phyloP scores from a whole-genome alignment of 2,888 invertebrate species.

The Ochropleura plecta region DNA sequence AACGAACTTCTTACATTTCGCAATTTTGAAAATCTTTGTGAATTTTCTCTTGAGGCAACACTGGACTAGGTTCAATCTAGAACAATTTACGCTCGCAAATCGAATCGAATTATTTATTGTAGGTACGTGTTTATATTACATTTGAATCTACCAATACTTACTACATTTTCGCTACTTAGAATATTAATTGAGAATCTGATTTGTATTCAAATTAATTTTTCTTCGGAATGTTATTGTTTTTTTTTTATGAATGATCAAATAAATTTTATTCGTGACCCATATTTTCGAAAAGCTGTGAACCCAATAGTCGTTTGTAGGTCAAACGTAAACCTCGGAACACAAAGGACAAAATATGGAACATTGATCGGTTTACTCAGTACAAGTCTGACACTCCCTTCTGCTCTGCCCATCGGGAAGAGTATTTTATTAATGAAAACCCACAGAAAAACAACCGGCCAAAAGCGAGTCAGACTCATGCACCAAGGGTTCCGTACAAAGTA shows the following conservation, averaged over 20 bases:
- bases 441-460: no score
- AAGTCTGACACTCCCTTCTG: no score
- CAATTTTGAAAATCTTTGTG: conserved; percentile 13
- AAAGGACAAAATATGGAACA: no score
- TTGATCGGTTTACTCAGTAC: no score
- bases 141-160: conserved; percentile 28
- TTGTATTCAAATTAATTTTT: conserved; percentile 33
- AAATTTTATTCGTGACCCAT: conserved; percentile 10
- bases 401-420: no score
- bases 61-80: conserved; percentile 3
- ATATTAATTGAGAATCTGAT: conserved; percentile 35
- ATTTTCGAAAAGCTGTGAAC: not conserved
- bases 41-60: conserved; percentile 26
- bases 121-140: conserved; percentile 21
- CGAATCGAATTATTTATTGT: conserved; percentile 39
- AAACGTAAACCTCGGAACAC: not conserved
- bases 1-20: conserved; percentile 4
- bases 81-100: conserved; percentile 45
- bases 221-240: not conserved
- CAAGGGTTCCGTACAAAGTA: no score
- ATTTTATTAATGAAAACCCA: no score
- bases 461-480: no score
- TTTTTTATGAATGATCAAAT: conserved; percentile 17
- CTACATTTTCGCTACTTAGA: conserved; percentile 22
- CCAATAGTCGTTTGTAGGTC: no score